Base-by-base conservation (phyloP, 1,140 invertebrate genomes). In the Nilaparvata lugens region DNA sequence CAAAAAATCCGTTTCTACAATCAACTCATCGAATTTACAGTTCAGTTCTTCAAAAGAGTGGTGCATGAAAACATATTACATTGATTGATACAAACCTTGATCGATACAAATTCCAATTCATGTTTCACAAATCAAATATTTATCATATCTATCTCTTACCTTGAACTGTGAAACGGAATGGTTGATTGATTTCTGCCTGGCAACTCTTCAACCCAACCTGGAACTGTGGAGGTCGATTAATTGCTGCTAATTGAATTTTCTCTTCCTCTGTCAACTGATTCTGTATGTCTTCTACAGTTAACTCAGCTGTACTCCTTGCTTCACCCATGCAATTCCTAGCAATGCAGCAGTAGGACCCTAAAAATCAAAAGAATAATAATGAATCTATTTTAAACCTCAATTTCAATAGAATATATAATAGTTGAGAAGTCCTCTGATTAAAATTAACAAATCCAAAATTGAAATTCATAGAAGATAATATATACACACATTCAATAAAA, bases 321-420 rank as follows among this genome's bases (percentile, higher is more conserved):
- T 91, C 85, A 0, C 93, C 93, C 90, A 95, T 94, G 67, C 90
- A 92, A 71, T 95, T 96, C 64, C 76, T 82, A 0, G 93, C 93
- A 31, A 93, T 87, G 69, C 93, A 96, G 65, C 89, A 93, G 71
- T 95, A 96, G 3, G 89, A 91, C 13, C 93, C 92, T 79, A 70
- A 38, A 69, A 0, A 16, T 28, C 55, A 24, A 51, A 28, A 56
- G 55, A 52, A 23, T 25, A 2, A 55, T 28, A n/a, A n/a, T n/a
- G n/a, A n/a, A n/a, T n/a, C n/a, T n/a, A n/a, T n/a, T n/a, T n/a
- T n/a, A n/a, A n/a, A n/a, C n/a, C n/a, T n/a, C n/a, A n/a, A n/a
- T n/a, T n/a, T n/a, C n/a, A n/a, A n/a, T n/a, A n/a, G n/a, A n/a
- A n/a, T n/a, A n/a, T n/a, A n/a, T n/a, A n/a, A n/a, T n/a, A n/a